phyloP scores from a whole-genome alignment of 1,140 invertebrate species.

The Paramacrobiotus metropolitanus region DNA sequence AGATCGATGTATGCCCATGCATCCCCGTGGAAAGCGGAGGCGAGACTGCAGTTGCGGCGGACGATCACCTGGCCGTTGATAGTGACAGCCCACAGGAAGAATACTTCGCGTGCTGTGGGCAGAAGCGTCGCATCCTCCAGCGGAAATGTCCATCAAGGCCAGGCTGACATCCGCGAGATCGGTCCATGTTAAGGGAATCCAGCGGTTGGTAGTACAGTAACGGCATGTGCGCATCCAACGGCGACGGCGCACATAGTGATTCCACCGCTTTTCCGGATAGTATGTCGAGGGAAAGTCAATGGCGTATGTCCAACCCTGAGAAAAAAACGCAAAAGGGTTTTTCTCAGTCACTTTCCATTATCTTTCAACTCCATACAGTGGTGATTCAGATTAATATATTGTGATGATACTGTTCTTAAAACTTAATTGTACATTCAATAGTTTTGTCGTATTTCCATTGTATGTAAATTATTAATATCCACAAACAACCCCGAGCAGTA shows the following conservation, averaged over 20 bases:
- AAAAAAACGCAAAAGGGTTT: constrained; percentile 6
- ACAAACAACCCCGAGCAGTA: background rate
- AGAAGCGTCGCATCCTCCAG: constrained; percentile 28
- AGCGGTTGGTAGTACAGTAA: constrained; percentile 65
- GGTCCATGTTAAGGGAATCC: constrained; percentile 46
- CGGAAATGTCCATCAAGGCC: constrained; percentile 41
- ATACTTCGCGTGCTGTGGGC: background rate
- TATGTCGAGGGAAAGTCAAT: constrained; percentile 71
- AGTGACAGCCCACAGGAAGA: background rate
- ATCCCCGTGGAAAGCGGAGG: background rate
- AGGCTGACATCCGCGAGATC: background rate
- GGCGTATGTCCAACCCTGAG: constrained; percentile 67
- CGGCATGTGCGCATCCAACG: constrained; percentile 65
- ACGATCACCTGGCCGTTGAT: background rate
- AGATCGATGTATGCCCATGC: background rate
- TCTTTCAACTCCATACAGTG: constrained; percentile 5
- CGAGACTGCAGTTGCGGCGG: background rate
- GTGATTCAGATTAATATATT: constrained; percentile 6
- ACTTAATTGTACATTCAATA: too few relatives aligned
- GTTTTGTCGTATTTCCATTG: background rate
- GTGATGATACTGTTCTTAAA: too few relatives aligned
- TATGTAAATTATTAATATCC: constrained; percentile 6
- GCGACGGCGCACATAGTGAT: constrained; percentile 60
- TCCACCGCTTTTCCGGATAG: constrained; percentile 56
- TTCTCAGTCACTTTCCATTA: background rate